Evolutionary conservation across 2,113 vertebrate genomes (phyloP).

Genomic region (Xyrauchen texanus): DNA sequence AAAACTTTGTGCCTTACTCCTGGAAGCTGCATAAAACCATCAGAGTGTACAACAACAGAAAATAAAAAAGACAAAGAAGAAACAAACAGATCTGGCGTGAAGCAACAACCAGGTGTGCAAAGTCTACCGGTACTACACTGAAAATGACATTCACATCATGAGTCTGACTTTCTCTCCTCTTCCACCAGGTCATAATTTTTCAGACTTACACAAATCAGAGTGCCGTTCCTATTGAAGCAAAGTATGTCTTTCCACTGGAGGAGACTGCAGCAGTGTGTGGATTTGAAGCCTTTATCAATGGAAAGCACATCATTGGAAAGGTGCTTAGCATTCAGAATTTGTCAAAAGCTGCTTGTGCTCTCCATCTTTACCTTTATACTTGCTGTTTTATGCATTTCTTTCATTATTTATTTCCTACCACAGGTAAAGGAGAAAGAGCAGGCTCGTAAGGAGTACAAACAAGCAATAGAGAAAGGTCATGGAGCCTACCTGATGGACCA

Average conservation of each 20-base stretch:
- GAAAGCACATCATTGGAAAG: constrained; percentile 85
- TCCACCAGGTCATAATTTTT: constrained; percentile 81
- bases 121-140: too few relatives aligned
- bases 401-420: constrained; percentile 29
- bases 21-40: too few relatives aligned
- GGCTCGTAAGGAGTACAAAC: constrained; percentile 78
- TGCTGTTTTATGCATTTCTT: not conserved
- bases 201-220: constrained; percentile 83
- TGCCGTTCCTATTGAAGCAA: constrained; percentile 81
- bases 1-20: too few relatives aligned
- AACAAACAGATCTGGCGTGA: too few relatives aligned
- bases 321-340: constrained; percentile 59
- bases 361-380: not conserved
- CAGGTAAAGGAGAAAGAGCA: constrained; percentile 86
- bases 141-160: too few relatives aligned
- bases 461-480: constrained; percentile 78
- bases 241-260: constrained; percentile 86
- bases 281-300: constrained; percentile 90
- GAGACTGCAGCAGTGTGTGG: constrained; percentile 86
- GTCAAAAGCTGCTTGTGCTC: not conserved
- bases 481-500: constrained; percentile 90
- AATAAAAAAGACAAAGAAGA: too few relatives aligned
- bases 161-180: not conserved
- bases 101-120: too few relatives aligned
- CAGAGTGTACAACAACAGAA: too few relatives aligned